Base-by-base conservation (phyloP, 2,888 invertebrate species). In the Catocala nupta region DNA sequence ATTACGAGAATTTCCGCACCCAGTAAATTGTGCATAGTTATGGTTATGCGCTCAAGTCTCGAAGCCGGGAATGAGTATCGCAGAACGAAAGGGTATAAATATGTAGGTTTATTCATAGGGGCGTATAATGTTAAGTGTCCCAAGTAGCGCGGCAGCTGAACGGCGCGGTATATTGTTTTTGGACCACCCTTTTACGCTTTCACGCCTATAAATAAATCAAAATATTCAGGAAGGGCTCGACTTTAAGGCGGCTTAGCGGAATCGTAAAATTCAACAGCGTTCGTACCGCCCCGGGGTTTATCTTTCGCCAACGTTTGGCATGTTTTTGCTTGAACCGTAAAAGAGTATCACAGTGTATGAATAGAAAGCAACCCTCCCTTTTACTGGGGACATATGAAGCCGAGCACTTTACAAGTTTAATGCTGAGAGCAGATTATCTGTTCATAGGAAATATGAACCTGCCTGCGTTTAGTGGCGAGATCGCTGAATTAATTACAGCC, bases 211-310 rank as follows among this genome's bases (percentile, higher is more conserved):
- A 94, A 94, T 94, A 94, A 94, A 94, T 94, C 93, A 94, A 93
- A 94, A 93, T 93, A 93, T 94, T 92, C 93, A 92, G 92, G 90
- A 92, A 93, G 91, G 92, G 92, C 92, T 86, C 90, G 92, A 92
- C 90, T 94, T 92, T 90, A 90, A 92, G 93, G 91, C 91, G 92
- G 93, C 93, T 94, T 94, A 93, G 91, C 88, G 86, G 91, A 93
- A 93, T 93, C 94, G 92, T 93, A 94, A 94, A 94, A 94, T 92
- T 93, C 92, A 93, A 93, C 92, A 93, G 87, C 92, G 89, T 86
- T 89, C 86, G 86, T 89, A 86, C 85, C 89, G 89, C 90, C 81
- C 86, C 83, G 78, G 84, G 92, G 90, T 93, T 93, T 93, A 92
- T 92, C 91, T 91, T 90, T 87, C 85, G 89, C 84, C 85, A 84